Base-by-base conservation (phyloP, 2,797 vertebrate species). In the Alfaro cultratus region DNA sequence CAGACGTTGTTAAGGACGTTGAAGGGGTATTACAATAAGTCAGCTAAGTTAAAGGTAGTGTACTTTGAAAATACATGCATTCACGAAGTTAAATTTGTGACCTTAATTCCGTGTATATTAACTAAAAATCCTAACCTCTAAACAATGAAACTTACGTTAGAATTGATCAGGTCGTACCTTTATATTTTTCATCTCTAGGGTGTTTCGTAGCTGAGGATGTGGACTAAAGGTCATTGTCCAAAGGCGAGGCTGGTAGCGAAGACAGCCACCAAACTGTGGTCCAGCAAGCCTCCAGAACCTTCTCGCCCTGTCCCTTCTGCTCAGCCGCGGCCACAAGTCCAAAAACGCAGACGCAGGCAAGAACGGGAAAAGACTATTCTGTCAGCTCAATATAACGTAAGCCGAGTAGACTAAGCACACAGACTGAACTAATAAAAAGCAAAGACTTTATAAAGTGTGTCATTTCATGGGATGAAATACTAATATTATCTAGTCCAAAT, bases 301-400 rank as follows among this genome's bases (percentile, higher is more conserved):
- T 31, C 82, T 0, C 6, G 85, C 13, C 78, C 86, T 2, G 75
- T 77, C 5, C 72, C 80, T 3, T 57, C 88, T 41, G 64, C 36
- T 5, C 79, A 71, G 43, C 41, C 78, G n/a, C 85, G 94, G 74
- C 71, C 87, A 23, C 91, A 89, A 29, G 82, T 78, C 1, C 95
- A 96, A 86, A 95, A 96, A 76, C 93, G 85, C 64, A 94, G 85
- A 84, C 91, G 95, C 3, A 94, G 83, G 81, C 89, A 73, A 45
- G 83, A 89, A 36, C 88, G 87, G 36, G 94, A 96, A n/a, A 80
- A 88, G 11, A 88, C 90, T 51, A 95, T 96, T 16, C 83, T 95
- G 29, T 87, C 87, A n/a, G 60, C 83, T 16, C 71, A 86, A 29
- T 75, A 34, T 43, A 72, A 23, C 43, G 96, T 96, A 45, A 90